These are phyloP conservation scores for Rhineura floridana DNA, from an alignment of 2,113 vertebrate species.

Conservation along the genomic window DNA sequence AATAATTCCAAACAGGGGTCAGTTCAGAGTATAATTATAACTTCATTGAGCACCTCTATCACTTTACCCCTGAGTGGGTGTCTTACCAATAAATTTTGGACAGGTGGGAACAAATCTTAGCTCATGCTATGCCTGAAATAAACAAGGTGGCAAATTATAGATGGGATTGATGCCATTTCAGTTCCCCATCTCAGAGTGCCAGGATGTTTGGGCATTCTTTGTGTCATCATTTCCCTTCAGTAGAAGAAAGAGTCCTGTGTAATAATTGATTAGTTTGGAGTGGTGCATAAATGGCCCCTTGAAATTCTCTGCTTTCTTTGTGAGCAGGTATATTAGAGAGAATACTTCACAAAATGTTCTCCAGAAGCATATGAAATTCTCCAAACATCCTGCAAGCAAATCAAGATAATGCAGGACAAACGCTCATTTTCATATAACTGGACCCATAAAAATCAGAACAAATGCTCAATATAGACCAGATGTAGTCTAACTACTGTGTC, in stretches of 20 bases:
- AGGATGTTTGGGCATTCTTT: not conserved
- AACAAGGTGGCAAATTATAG: not conserved
- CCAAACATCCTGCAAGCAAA: no score
- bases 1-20: constrained; percentile 37
- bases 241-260: not conserved
- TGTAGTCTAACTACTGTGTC: no score
- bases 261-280: not conserved
- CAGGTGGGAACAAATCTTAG: not conserved
- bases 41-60: not conserved
- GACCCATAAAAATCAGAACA: no score
- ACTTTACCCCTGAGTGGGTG: not conserved
- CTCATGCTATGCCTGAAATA: not conserved
- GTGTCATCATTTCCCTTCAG: not conserved
- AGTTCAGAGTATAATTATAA: not conserved
- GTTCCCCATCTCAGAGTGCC: not conserved
- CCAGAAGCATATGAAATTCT: no score
- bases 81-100: constrained; percentile 3
- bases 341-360: no score
- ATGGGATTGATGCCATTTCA: not conserved
- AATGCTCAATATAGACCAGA: no score
- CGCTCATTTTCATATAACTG: no score
- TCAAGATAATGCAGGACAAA: no score
- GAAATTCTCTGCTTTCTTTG: no score
- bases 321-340: no score
- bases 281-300: not conserved